These are phyloP conservation scores for Nibea coibor DNA, from an alignment of 2,113 vertebrate genomes.

Conservation along the genomic window DNA sequence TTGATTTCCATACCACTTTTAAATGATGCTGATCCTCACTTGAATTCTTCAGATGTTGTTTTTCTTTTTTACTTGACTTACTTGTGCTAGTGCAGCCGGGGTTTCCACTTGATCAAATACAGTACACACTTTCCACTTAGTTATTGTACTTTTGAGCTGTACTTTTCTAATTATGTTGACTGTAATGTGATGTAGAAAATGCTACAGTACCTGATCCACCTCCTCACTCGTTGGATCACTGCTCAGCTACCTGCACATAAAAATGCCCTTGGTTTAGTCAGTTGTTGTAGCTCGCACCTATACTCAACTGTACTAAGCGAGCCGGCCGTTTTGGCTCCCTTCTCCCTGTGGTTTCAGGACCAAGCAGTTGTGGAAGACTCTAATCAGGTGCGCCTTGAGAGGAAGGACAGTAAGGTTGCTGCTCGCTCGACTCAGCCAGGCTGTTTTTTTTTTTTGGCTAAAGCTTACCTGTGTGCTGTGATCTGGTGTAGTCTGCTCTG, in stretches of 20 bases:
- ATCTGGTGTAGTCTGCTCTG: constrained; percentile 63
- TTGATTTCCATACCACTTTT: background rate
- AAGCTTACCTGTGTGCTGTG: constrained; percentile 80
- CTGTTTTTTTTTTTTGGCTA: constrained; percentile 63
- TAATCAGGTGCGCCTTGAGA: constrained; percentile 80
- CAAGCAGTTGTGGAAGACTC: constrained; percentile 72
- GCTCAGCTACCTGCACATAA: background rate
- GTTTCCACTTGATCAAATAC: background rate
- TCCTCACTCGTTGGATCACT: background rate
- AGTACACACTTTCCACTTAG: background rate
- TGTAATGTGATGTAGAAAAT: background rate
- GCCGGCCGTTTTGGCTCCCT: constrained; percentile 57
- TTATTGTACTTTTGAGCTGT: background rate
- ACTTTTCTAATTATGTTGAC: background rate
- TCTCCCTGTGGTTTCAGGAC: constrained; percentile 84
- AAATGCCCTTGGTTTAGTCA: constrained; percentile 7
- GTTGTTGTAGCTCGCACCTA: background rate
- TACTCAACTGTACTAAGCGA: constrained; percentile 40
- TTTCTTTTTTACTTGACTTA: background rate
- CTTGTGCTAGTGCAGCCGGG: background rate
- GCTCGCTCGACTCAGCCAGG: constrained; percentile 54
- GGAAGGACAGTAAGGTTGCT: constrained; percentile 72
- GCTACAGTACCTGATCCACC: background rate
- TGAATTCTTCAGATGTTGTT: background rate
- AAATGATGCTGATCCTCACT: background rate